Conservation (phyloP, 2,113 vertebrate species). For the Sprattus sprattus region DNA sequence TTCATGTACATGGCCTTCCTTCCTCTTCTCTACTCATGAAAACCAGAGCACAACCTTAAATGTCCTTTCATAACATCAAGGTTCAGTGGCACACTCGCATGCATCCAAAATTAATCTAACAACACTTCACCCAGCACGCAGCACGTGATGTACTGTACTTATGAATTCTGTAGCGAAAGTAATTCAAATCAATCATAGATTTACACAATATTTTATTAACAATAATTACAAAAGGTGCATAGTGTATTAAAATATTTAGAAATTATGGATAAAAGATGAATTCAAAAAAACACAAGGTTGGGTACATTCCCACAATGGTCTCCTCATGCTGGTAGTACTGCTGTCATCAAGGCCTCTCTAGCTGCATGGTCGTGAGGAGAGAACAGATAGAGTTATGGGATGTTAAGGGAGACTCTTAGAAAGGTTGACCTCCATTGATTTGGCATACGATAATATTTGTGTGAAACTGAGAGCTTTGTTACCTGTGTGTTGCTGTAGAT, state of each 20-base stretch:
- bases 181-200: not conserved
- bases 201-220: not conserved
- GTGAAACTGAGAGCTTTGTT: conserved; percentile 41
- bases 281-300: not conserved
- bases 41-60: not conserved
- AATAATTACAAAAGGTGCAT: not conserved
- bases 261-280: not conserved
- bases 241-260: not conserved
- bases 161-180: not conserved
- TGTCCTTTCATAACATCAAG: not conserved
- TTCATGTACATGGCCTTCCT: not conserved
- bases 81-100: no score
- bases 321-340: not conserved
- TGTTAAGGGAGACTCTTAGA: no score
- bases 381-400: not conserved
- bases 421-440: not conserved
- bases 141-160: not conserved
- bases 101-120: no score
- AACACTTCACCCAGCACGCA: not conserved
- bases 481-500: conserved; percentile 85
- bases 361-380: not conserved
- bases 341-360: not conserved
- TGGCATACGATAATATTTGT: not conserved
- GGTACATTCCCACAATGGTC: not conserved
- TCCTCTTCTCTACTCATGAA: no score